Evolutionary conservation across 2,888 invertebrate species (phyloP), one percentile per base, ranked within the genome.

Genomic region (Euplexia lucipara): DNA sequence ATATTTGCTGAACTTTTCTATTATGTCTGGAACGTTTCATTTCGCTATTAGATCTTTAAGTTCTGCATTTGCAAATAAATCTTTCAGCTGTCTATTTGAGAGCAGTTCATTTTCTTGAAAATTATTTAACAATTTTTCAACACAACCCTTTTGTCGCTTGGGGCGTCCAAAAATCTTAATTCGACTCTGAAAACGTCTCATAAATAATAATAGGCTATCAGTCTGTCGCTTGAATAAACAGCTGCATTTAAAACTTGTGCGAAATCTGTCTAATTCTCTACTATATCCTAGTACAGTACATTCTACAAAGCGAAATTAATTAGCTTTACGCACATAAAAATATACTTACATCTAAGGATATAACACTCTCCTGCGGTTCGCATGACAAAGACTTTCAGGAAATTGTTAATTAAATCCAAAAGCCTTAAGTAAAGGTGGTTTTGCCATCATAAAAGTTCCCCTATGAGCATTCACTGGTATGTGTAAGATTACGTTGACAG

Each of bases 361-460:
- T 65, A 57, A 68, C 53, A 75, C 83, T 70, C 72, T 84, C 80
- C 79, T 78, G 74, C 79, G 75, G 74, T 83, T 78, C 81, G 78
- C 81, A 83, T 84, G 84, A 86, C 83, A 86, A 85, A 83, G 85
- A 84, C 83, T 85, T 87, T 82, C 78, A 84, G 86, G 84, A 87
- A 87, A 90, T 88, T 86, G 85, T 89, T 91, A 90, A 91, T 91
- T 91, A 92, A 91, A 89, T 88, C 85, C 85, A 84, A 86, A 79
- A 83, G 86, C 83, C 83, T 83, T 86, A 85, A 86, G 87, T 84
- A 85, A 87, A 89, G 85, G 86, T 89, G 88, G 88, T 89, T 87
- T 85, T 85, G 83, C 87, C 86, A 88, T 86, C 88, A 87, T 90
- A 91, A 91, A 91, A 90, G 87, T 91, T 90, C 81, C 83, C 82